These are phyloP conservation scores for Diaperis boleti DNA, from an alignment of 2,888 invertebrate genomes.

Conservation along the genomic window DNA sequence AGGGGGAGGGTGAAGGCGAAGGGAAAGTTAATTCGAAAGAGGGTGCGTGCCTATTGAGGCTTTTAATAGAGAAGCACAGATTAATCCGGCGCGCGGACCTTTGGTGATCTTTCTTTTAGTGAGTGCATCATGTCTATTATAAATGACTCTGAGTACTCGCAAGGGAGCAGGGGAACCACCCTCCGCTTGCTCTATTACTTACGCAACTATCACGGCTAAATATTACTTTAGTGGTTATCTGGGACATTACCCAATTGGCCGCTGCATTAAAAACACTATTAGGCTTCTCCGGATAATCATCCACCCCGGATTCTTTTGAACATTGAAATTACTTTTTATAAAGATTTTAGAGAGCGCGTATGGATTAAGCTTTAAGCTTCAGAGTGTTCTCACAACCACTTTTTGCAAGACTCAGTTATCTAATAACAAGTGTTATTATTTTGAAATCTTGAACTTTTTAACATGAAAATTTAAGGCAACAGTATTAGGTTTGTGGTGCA, in stretches of 20 bases:
- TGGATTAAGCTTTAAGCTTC: too few relatives aligned
- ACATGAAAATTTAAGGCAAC: too few relatives aligned
- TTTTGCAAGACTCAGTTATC: too few relatives aligned
- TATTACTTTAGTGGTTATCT: slow-evolving; percentile 39
- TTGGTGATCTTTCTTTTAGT: slow-evolving; percentile 64
- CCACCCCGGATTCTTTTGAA: too few relatives aligned
- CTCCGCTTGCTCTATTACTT: slow-evolving; percentile 43
- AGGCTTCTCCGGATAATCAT: too few relatives aligned
- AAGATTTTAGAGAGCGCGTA: too few relatives aligned
- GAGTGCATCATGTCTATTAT: slow-evolving; percentile 61
- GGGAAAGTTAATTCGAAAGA: slow-evolving; percentile 43
- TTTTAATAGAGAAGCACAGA: slow-evolving; percentile 65
- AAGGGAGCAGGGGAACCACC: slow-evolving; percentile 47
- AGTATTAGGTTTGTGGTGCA: too few relatives aligned
- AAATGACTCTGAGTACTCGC: slow-evolving; percentile 56
- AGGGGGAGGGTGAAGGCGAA: slow-evolving; percentile 20
- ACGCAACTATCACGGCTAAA: slow-evolving; percentile 38
- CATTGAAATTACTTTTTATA: too few relatives aligned
- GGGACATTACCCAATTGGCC: slow-evolving; percentile 36
- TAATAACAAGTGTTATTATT: too few relatives aligned
- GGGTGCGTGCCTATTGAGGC: slow-evolving; percentile 63
- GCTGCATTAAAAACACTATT: too few relatives aligned
- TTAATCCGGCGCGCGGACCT: slow-evolving; percentile 63
- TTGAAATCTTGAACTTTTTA: too few relatives aligned
- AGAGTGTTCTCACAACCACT: too few relatives aligned